Evolutionary conservation across 2,797 vertebrate genomes (phyloP), one percentile per base, ranked within the genome.

Genomic region (Aselliscus stoliczkanus): DNA sequence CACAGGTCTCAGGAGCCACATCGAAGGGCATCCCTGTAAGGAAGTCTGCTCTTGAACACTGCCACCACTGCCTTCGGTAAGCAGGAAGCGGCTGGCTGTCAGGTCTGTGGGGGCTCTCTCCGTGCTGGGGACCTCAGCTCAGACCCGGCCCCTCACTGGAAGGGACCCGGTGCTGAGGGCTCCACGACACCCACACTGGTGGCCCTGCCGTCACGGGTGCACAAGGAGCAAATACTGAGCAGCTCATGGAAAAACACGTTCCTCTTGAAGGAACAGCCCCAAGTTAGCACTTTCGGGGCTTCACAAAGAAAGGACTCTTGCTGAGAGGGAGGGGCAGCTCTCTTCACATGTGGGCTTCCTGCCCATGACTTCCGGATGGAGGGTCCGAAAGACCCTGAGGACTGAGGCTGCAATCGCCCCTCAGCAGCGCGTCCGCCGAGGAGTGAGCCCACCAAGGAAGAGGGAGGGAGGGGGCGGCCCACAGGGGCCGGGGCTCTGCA

Each of bases 111-210:
- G 39, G 37, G 50, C 15, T 29, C 37, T 34, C 2, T 21, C 44
- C 44, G 25, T 7, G 50, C 64, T 25, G 11, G 31, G 72, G 70
- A 4, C 73, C 20, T 7, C 13, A 67, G 76, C 67, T 34, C 17
- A 13, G 27, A 10, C 15, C 70, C 39, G 27, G 64, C 25, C 44
- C 20, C 0, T 1, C 9, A 44, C 69, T 39, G 0, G 12, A 17
- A 0, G 3, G 20, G 25, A 34, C 58, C 2, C 0, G 23, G 17
- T 25, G 37, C n/a, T 0, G 18, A 44, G 37, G 73, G 23, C 13
- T 39, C 72, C 25, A 7, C 2, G 3, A 17, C 23, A 1, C 54
- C 56, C 14, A 6, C 1, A 11, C 25, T 4, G 58, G 58, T 2
- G 56, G 72, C 23, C 75, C 25, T 8, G 10, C 23, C 9, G 17